A percentile compares a stretch with the other conserved stretches of the same genome.
Conservation (phyloP, 2,888 invertebrate species). For the Tipula confusa region DNA sequence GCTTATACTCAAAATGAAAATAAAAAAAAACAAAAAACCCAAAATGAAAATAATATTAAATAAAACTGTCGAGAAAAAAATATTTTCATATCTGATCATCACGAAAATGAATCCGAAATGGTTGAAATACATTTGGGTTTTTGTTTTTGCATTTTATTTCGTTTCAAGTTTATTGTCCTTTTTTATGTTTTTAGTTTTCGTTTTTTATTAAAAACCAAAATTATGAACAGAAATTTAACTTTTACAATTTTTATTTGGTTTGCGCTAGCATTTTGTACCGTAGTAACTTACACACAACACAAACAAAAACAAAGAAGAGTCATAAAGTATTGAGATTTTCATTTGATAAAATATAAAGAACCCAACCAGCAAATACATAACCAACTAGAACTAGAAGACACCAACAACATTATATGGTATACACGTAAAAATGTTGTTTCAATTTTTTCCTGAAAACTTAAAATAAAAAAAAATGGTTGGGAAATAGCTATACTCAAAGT, state of each 20-base stretch:
- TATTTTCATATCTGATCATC: conserved; percentile 12
- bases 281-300: too few species aligned
- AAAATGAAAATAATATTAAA: background rate
- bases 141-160: background rate
- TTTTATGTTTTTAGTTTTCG: background rate
- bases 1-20: background rate
- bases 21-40: background rate
- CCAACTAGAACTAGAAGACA: background rate
- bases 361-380: background rate
- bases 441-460: background rate
- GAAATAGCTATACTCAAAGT: background rate
- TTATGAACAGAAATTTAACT: background rate
- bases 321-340: background rate
- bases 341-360: background rate
- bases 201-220: background rate
- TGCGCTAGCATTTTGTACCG: background rate
- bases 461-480: background rate
- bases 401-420: background rate
- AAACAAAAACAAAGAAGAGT: background rate
- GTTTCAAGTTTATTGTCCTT: background rate
- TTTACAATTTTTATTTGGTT: background rate
- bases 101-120: conserved; percentile 7
- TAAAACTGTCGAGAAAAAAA: background rate
- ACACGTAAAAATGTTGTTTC: background rate
- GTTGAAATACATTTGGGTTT: background rate